phyloP scores from a whole-genome alignment of 2,113 vertebrate genomes.

The Oncorhynchus keta region DNA sequence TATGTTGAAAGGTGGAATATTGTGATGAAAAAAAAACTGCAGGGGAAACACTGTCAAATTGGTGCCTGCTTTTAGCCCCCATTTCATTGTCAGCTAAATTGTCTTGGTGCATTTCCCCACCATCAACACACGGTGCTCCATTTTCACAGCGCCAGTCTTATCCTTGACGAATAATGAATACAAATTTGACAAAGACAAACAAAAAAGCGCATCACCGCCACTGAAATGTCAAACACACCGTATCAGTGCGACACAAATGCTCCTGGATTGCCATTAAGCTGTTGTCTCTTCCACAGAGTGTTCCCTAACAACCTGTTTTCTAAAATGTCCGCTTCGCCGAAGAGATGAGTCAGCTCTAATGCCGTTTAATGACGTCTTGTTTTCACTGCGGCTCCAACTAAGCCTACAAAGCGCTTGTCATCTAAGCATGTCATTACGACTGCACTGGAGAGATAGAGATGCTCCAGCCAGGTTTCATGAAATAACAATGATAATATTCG shows the following conservation, averaged over 20 bases:
- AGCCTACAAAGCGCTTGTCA: not conserved
- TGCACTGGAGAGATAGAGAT: constrained; percentile 10
- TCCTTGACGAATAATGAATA: constrained; percentile 37
- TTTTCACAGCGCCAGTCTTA: constrained; percentile 17
- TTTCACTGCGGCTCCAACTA: constrained; percentile 18
- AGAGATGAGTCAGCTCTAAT: constrained; percentile 6
- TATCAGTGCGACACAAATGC: constrained; percentile 37
- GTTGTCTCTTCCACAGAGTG: constrained; percentile 26
- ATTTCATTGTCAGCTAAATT: constrained; percentile 37
- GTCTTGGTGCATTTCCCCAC: constrained; percentile 24
- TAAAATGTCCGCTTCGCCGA: constrained; percentile 7
- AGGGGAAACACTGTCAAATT: constrained; percentile 40
- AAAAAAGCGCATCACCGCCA: constrained; percentile 30
- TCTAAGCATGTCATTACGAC: constrained; percentile 18
- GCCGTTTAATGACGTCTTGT: constrained; percentile 23
- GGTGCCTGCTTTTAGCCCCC: constrained; percentile 9
- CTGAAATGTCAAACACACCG: constrained; percentile 24
- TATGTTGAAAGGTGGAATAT: constrained; percentile 15
- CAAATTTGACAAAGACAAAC: constrained; percentile 43
- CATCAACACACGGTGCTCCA: not conserved
- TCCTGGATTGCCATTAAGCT: constrained; percentile 34
- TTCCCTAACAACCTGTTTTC: constrained; percentile 30
- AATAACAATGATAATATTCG: constrained; percentile 31
- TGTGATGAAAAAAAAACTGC: constrained; percentile 10
- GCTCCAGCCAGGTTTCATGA: constrained; percentile 23